Evolutionary conservation across 2,888 invertebrate genomes (phyloP), one percentile per base, ranked within the genome.

Genomic region (Amphipoea oculea): DNA sequence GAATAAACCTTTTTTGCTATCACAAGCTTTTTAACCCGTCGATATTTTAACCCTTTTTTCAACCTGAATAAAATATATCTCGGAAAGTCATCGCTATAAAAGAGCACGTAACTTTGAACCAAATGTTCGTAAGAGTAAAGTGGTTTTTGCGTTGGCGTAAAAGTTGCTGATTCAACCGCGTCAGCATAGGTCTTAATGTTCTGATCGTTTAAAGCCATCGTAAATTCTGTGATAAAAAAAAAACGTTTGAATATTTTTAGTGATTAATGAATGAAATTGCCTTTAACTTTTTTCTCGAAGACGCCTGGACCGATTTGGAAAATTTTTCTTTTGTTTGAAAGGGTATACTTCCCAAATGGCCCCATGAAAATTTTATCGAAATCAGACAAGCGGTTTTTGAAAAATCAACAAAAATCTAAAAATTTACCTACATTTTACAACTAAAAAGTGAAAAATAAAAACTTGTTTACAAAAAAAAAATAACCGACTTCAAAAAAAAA

Each of bases 181-280:
- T 83, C 79, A 85, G 78, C 78, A 20, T 63, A 78, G 66, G 74
- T 83, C 79, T 85, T 88, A 86, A 88, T 89, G 76, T 48, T 40
- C 60, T 17, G 73, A 86, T 84, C 83, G 84, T 76, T 83, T 82
- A 79, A 78, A 76, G 74, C 40, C 75, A 76, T 72, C 81, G 36
- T 62, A 71, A 60, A 81, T 80, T 84, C 67, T 2, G 65, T 57
- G 65, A 48, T 60, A 66, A 73, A 76, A 73, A 73, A 76, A 36
- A 85, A 83, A 83, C 36, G n/a, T 20, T n/a, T 72, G 51, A 62
- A 79, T 79, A 62, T 71, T 67, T 71, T 51, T 45, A 1, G 68
- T 65, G 69, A 85, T 80, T 85, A 65, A 73, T 69, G 63, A 65
- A 3, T 29, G 9, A 40, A 73, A 70, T 67, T 72, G 73, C 66